Base-by-base conservation (phyloP, 1,140 invertebrate species). In the Geopemphigus sp. region DNA sequence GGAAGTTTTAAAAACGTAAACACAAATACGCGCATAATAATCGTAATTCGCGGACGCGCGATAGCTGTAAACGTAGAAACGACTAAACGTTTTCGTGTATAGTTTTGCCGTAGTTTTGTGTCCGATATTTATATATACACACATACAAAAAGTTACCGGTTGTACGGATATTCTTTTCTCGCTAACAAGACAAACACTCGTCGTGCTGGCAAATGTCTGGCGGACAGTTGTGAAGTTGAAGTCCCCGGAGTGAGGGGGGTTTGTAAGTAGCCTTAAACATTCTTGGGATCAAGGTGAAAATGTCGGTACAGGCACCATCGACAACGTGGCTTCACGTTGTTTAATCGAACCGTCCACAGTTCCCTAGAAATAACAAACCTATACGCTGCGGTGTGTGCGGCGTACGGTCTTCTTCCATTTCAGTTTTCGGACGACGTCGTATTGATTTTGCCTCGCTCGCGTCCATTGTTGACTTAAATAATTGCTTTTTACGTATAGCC, bases 281-380 rank as follows among this genome's bases (percentile, higher is more conserved):
- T 66, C 63, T 66, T 66, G 63, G 63, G 63, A 64, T 64, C 63
- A 64, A 64, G 63, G 63, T 45, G 39, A 64, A 64, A 64, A n/a
- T 64, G 63, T 39, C 63, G 63, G 63, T 64, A 39, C 32, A 3
- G 32, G 32, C 8, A 39, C 32, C 32, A 39, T n/a, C n/a, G 11
- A 29, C 12, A 50, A 50, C 12, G 12, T 50, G 29, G 59, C 17
- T 15, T 24, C 29, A 29, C 12, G 29, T 29, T 63, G 59, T 63
- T 63, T 12, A 29, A 32, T 63, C 59, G 14, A 63, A 32, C 59
- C 63, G 14, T 5, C 14, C 47, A 14, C 4, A 32, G 32, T n/a
- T n/a, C 63, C 32, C 32, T 39, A 26, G 32, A 39, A 45, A 64
- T 39, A 64, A 39, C 29, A 64, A 39, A 32, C 22, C 32, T 8